Base-by-base conservation (phyloP, 2,113 vertebrate genomes). In the Podarcis cretensis region DNA sequence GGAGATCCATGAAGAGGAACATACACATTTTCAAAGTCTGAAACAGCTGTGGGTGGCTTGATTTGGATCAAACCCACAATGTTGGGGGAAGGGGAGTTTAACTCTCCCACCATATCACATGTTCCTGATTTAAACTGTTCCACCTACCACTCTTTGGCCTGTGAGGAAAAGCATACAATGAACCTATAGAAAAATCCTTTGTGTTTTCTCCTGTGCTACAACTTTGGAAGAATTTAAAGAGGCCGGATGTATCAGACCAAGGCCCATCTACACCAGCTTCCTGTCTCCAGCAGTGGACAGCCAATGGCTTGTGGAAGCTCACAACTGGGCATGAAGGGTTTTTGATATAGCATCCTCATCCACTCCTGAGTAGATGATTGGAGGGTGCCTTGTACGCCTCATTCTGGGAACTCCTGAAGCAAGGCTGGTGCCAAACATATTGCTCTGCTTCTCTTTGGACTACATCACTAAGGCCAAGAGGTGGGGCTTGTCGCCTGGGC, bases 281-380 rank as follows among this genome's bases (percentile, higher is more conserved):
- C 84, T 76, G 66, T 40, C 43, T 77, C 73, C 57, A 21, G 5
- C 27, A 21, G 27, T 14, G 30, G 20, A 18, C 30, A 84, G 27
- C 13, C 43, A 54, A 16, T n/a, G 48, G 66, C 27, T 54, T 43
- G 66, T 12, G 40, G 68, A 30, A 27, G 13, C 32, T 85, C 21
- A 37, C 6, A 59, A 57, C 8, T 81, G 57, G 80, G 80, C 57
- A 68, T 40, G 48, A 63, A 0, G 0, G 32, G 2, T 74, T 81
- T 23, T 66, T 43, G 35, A 32, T 0, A 0, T 0, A 54, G 40
- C 6, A 78, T 1, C 14, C 30, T 48, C 0, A 16, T 79, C n/a
- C n/a, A n/a, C n/a, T n/a, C n/a, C n/a, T n/a, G n/a, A n/a, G n/a
- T n/a, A n/a, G 48, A 2, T 54, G 48, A 9, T 48, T 48, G 48